Evolutionary conservation across 2,888 invertebrate species (phyloP), one percentile per base, ranked within the genome.

Genomic region (Sinopyrophorus schimmeli): DNA sequence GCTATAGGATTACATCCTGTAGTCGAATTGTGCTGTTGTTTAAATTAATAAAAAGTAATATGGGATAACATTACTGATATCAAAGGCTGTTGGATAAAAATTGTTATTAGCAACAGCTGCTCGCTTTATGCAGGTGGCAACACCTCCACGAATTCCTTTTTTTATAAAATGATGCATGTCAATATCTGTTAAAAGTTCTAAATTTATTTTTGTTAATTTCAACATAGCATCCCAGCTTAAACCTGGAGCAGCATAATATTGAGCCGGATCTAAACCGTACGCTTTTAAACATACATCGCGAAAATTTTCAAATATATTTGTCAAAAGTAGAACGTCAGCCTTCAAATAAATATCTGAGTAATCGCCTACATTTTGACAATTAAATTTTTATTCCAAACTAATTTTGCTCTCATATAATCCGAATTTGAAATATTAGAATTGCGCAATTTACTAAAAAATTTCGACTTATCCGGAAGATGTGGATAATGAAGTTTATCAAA

Each of bases 91-190:
- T n/a, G n/a, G n/a, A n/a, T n/a, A n/a, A 27, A 27, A 24, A n/a
- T 7, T 24, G 9, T 24, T 24, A 9, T 24, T 24, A 3, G 24
- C 24, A 7, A 24, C 3, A 3, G 24, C 3, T 9, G 6, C 9
- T 24, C 24, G 3, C 3, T 9, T 9, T 3, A 24, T 9, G 24
- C 10, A 5, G 3, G 7, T 27, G 3, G 5, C 5, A 20, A 39
- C 38, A 11, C 47, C 47, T 4, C 47, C 40, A 4, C 28, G 12
- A 23, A 42, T 42, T 3, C 42, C 42, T 9, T 18, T 16, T 42
- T 34, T 20, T 20, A 16, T 3, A 42, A 20, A 26, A 10, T 26
- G 26, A 26, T 11, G 9, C 26, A 26, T 26, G 10, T 26, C 10
- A n/a, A 26, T 10, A 10, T n/a, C 10, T 20, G 5, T 3, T 5